Base-by-base conservation (phyloP, 2,888 invertebrate species). In the Nemoura dubitans region DNA sequence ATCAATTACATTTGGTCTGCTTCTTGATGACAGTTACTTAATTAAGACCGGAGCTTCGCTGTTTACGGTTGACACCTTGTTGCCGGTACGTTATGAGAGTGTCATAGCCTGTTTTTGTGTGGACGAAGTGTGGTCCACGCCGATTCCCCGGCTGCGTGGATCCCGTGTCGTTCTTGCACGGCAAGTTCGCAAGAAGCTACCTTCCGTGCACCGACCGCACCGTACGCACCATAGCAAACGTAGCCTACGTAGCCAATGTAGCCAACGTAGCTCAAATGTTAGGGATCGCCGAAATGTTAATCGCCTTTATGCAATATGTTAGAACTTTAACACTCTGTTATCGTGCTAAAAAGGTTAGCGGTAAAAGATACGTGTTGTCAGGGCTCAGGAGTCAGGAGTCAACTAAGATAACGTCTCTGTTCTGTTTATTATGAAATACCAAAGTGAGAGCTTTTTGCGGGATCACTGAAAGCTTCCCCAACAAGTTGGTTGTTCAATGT, bases 21-120 rank as follows among this genome's bases (percentile, higher is more conserved):
- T 26, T 76, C 84, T 84, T 10, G 76, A 26, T 84, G 84, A 84
- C 76, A 76, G 84, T 1, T 76, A 59, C 16, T 59, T 84, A 84
- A 84, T 84, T 84, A 84, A 84, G 84, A 84, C 59, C 26, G 59
- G 76, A 27, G 26, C 84, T 84, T 84, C 25, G 10, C 43, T 84
- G n/a, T 30, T 78, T 7, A 27, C 27, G n/a, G 25, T 1, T 21
- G 59, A 59, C 59, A 59, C 16, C 16, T 21, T 21, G 6, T 2
- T 21, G 10, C n/a, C 59, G 14, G 36, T 59, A 14, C 59, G 14
- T 7, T 59, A 59, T 59, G 59, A 59, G 21, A 59, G 59, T 59
- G 59, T 59, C 16, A 59, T 21, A 14, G 14, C 59, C 14, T 10
- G 59, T 59, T 59, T 59, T 59, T 59, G 59, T 59, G 59, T 21